These are phyloP conservation scores for Chaunax sp. DNA, from an alignment of 2,797 vertebrate species.

Conservation along the genomic window DNA sequence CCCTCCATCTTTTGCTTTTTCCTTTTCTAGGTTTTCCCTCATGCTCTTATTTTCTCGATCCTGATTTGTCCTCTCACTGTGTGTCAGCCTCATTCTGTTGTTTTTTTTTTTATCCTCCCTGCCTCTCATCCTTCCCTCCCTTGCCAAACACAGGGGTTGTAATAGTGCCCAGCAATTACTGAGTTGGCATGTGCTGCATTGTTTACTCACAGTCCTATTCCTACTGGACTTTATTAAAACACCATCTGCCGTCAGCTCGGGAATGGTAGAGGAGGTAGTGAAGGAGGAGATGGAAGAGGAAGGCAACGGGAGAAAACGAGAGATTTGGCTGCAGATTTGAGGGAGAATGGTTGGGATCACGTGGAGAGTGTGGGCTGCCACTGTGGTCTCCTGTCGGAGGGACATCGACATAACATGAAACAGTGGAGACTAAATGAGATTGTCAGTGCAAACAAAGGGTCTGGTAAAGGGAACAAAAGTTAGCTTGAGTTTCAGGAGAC, in stretches of 20 bases:
- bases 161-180: constrained; percentile 99
- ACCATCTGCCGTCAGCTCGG: constrained; percentile 98
- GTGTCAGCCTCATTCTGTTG: constrained; percentile 52
- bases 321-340: constrained; percentile 70
- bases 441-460: constrained; percentile 53
- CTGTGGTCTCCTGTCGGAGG: constrained; percentile 69
- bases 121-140: constrained; percentile 80
- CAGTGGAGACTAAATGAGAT: constrained; percentile 63
- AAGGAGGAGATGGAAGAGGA: constrained; percentile 73
- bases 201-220: constrained; percentile 99
- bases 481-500: constrained; percentile 49
- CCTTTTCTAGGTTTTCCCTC: constrained; percentile 49
- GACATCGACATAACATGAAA: constrained; percentile 60
- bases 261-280: constrained; percentile 84
- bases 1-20: constrained; percentile 52
- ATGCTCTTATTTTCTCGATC: constrained; percentile 61
- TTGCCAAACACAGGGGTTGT: constrained; percentile 96
- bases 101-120: constrained; percentile 81
- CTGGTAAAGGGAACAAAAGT: constrained; percentile 56
- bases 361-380: constrained; percentile 69
- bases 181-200: constrained; percentile 97
- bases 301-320: constrained; percentile 64
- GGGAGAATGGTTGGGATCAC: constrained; percentile 73
- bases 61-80: constrained; percentile 64
- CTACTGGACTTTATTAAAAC: constrained; percentile 99